phyloP scores from a whole-genome alignment of 2,797 vertebrate genomes.

The Syngnathus acus region DNA sequence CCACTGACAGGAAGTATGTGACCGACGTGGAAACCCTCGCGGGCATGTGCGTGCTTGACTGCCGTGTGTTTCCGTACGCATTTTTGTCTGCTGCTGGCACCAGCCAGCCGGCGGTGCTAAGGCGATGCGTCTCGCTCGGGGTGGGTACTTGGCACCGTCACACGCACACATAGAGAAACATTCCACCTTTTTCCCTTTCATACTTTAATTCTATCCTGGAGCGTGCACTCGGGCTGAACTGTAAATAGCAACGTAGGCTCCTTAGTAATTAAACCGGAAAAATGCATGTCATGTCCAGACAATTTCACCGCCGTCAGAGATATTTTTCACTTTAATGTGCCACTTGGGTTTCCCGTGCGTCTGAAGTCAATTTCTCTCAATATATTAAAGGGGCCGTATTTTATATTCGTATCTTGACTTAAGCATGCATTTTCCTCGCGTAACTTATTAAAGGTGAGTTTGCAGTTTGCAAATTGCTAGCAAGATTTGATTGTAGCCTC shows the following conservation, averaged over 20 bases:
- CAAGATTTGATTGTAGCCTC: no score
- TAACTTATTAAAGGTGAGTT: no score
- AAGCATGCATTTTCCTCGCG: neutral
- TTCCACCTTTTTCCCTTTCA: constrained; percentile 1
- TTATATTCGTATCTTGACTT: no score
- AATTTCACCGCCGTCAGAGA: neutral
- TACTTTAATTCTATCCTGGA: neutral
- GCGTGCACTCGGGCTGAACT: constrained; percentile 3
- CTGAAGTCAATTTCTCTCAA: neutral
- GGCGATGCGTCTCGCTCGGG: constrained; percentile 42
- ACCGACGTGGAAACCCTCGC: constrained; percentile 5
- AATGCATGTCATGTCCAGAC: neutral
- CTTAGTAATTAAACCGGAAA: constrained; percentile 1
- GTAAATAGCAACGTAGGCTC: constrained; percentile 3
- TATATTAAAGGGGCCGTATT: neutral
- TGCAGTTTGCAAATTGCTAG: no score
- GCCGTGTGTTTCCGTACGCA: constrained; percentile 14
- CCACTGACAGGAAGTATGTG: neutral
- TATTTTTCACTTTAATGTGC: neutral
- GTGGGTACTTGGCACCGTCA: constrained; percentile 58
- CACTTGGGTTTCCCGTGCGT: neutral
- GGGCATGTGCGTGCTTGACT: constrained; percentile 38
- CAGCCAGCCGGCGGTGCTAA: constrained; percentile 43
- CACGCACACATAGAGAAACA: constrained; percentile 44
- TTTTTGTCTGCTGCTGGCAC: constrained; percentile 48